Conservation (phyloP, 1,140 invertebrate genomes). For the Stegodyphus dumicola region DNA sequence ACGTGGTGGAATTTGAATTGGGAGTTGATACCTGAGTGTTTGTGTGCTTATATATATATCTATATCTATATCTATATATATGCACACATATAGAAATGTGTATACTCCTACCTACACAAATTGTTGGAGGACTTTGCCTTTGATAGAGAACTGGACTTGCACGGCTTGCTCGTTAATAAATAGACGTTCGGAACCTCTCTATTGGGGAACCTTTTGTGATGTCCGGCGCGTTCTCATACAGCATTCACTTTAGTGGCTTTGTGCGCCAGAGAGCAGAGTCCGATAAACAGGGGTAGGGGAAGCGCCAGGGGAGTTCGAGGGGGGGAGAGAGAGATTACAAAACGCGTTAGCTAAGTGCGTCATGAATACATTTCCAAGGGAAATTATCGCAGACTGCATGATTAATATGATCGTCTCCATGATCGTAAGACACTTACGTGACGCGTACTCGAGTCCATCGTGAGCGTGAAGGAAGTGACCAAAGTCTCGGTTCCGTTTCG, state of each 20-base stretch:
- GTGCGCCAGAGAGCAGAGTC: background rate
- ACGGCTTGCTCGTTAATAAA: slow-evolving; percentile 39
- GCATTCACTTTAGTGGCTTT: slow-evolving; percentile 17
- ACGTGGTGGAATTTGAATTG: slow-evolving; percentile 49
- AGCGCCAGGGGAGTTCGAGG: background rate
- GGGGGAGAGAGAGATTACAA: background rate
- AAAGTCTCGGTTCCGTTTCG: too few species aligned
- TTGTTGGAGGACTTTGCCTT: slow-evolving; percentile 49
- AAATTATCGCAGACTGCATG: slow-evolving; percentile 18
- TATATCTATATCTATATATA: too few species aligned
- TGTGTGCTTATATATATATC: too few species aligned
- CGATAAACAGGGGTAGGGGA: background rate
- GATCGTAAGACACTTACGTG: background rate
- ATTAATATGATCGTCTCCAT: slow-evolving; percentile 8
- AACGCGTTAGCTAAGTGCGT: background rate
- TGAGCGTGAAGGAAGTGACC: too few species aligned
- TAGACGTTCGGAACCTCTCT: slow-evolving; percentile 3
- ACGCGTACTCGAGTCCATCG: background rate
- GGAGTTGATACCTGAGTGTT: slow-evolving; percentile 12
- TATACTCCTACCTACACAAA: slow-evolving; percentile 16
- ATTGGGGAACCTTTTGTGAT: background rate
- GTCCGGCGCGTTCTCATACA: background rate
- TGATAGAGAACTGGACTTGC: slow-evolving; percentile 34
- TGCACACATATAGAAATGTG: slow-evolving; percentile 13
- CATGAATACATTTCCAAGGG: slow-evolving; percentile 8